Conservation (phyloP, 2,113 vertebrate species). For the Cariama cristata region DNA sequence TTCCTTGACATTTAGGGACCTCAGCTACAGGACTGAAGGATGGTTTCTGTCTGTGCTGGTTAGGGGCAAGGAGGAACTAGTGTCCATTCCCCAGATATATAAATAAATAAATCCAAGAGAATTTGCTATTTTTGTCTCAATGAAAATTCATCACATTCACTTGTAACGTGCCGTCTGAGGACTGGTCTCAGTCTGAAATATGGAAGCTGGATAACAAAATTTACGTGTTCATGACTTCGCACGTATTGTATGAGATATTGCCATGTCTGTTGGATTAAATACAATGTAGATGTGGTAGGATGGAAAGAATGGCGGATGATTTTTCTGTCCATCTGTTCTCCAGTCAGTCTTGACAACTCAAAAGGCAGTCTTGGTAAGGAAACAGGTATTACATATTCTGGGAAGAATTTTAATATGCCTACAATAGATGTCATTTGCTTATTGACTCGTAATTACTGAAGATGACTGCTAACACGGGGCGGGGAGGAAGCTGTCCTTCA, state of each 20-base stretch:
- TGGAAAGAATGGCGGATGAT: neutral
- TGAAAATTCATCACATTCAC: neutral
- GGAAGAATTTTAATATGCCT: neutral
- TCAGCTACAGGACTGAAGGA: neutral
- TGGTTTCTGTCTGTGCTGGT: neutral
- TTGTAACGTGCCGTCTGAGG: neutral
- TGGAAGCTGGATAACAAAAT: neutral
- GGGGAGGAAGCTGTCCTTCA: neutral
- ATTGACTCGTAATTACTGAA: neutral
- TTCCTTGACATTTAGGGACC: neutral
- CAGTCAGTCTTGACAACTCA: neutral
- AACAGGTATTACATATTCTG: neutral
- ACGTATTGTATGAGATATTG: neutral
- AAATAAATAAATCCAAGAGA: neutral
- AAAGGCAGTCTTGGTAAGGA: neutral
- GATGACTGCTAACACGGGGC: neutral
- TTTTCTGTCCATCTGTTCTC: neutral
- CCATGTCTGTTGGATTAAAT: neutral
- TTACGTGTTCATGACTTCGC: fast-evolving
- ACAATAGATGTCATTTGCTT: neutral
- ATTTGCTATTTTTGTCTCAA: neutral
- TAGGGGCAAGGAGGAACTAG: neutral
- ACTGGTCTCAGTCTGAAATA: neutral
- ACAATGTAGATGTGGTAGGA: neutral
- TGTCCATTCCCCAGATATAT: no score